These are phyloP conservation scores for Spodoptera picta DNA, from an alignment of 2,888 invertebrate genomes.

Conservation along the genomic window DNA sequence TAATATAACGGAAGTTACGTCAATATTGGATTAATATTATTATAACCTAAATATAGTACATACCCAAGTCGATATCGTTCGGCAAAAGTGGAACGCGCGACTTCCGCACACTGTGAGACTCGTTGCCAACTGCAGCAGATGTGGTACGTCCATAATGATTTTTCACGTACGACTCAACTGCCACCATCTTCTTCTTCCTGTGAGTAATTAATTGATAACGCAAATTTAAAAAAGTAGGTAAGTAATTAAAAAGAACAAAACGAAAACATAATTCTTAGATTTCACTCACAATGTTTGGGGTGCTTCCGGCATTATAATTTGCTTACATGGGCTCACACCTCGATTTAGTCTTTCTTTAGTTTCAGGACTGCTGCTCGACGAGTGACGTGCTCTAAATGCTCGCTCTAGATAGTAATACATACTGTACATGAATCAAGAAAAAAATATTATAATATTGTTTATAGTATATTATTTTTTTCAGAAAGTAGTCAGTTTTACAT, in stretches of 20 bases:
- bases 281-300: conserved; percentile 64
- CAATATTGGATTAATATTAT: neutral
- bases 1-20: neutral
- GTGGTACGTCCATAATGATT: conserved; percentile 64
- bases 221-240: neutral
- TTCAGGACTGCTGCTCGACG: conserved; percentile 64
- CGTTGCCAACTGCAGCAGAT: conserved; percentile 31
- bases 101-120: conserved; percentile 52
- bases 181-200: conserved; percentile 73
- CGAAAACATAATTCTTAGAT: neutral
- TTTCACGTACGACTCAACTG: conserved; percentile 75
- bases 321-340: conserved; percentile 43
- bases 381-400: conserved; percentile 54
- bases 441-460: neutral
- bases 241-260: neutral
- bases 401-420: conserved; percentile 54
- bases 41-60: conserved; percentile 7
- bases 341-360: conserved; percentile 43
- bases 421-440: conserved; percentile 4
- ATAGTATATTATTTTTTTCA: neutral
- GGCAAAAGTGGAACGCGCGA: conserved; percentile 72
- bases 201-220: neutral
- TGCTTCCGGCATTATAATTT: conserved; percentile 52
- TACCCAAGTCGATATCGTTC: conserved; percentile 70
- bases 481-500: neutral